These are phyloP conservation scores for Nycticryphes semicollaris DNA, from an alignment of 2,113 vertebrate genomes.

Conservation along the genomic window DNA sequence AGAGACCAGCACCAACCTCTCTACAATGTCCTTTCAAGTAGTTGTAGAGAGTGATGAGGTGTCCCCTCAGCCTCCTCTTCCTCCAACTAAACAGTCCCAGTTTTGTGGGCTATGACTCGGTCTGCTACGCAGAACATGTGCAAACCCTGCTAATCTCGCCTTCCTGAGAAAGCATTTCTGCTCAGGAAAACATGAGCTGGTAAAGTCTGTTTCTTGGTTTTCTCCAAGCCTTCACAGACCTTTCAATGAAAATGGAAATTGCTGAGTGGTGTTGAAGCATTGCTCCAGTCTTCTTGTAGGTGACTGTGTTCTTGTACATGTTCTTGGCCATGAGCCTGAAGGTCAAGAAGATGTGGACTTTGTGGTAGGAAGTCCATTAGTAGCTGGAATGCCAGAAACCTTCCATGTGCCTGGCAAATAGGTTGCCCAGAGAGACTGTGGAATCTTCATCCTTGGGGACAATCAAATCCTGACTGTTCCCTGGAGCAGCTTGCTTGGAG, in stretches of 20 bases:
- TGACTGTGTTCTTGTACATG: no score
- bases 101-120: accelerated
- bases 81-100: no score
- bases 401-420: neutral
- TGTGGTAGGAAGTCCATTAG: neutral
- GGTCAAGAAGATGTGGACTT: neutral
- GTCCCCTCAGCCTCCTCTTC: no score
- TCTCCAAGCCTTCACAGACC: neutral
- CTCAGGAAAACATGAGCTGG: neutral
- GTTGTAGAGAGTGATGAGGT: no score
- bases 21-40: no score
- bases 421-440: neutral
- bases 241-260: neutral
- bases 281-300: neutral
- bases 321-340: accelerated
- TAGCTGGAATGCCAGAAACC: neutral
- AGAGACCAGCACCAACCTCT: no score
- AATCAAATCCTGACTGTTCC: neutral
- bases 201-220: neutral
- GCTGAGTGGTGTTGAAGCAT: neutral
- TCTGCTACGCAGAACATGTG: neutral
- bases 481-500: neutral
- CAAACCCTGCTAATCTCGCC: accelerated
- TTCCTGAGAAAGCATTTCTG: neutral
- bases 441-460: neutral